phyloP scores from a whole-genome alignment of 2,113 vertebrate genomes.

The Rhegmatorhina hoffmannsi region DNA sequence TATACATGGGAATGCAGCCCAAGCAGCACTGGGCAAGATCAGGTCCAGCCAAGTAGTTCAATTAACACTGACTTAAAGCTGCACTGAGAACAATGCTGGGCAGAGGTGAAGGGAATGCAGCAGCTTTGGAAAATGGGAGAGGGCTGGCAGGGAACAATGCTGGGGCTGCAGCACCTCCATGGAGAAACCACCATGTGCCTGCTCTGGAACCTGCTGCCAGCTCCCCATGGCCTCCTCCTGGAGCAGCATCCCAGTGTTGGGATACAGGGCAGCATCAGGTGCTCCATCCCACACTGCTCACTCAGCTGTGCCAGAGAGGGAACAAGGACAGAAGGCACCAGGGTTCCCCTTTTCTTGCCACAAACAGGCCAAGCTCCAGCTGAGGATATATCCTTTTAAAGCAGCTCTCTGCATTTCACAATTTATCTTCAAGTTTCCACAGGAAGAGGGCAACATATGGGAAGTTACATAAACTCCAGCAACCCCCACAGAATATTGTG shows the following conservation, averaged over 20 bases:
- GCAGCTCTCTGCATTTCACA: not conserved
- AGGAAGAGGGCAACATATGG: not conserved
- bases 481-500: not conserved
- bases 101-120: not conserved
- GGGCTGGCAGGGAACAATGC: not conserved
- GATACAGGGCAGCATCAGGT: not conserved
- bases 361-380: not conserved
- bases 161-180: not conserved
- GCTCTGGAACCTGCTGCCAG: not conserved
- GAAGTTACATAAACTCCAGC: not conserved
- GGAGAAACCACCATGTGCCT: not conserved
- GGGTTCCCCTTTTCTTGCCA: constrained; percentile 18
- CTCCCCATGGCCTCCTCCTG: not conserved
- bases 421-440: not conserved
- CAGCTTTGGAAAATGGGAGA: not conserved
- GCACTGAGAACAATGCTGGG: not conserved
- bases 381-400: not conserved
- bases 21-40: not conserved
- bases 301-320: not conserved
- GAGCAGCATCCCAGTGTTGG: not conserved
- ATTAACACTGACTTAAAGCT: not conserved
- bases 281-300: not conserved
- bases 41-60: not conserved
- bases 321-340: not conserved
- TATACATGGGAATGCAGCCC: accelerated